Percentiles rank a stretch among this genome's conserved stretches.
Conservation (phyloP, 2,797 vertebrate genomes). For the Microcaecilia unicolor region DNA sequence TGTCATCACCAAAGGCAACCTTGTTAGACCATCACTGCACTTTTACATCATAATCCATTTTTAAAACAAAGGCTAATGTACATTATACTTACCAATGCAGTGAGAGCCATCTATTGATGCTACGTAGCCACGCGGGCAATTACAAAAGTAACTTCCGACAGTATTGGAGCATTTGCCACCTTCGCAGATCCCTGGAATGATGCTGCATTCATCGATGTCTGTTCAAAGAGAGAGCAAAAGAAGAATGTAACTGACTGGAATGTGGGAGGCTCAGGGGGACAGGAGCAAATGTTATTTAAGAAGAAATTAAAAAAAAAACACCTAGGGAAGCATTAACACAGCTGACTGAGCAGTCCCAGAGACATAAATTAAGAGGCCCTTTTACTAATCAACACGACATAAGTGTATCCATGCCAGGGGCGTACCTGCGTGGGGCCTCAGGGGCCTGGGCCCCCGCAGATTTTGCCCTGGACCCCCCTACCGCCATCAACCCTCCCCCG, state of each 20-base stretch:
- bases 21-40: neutral
- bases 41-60: neutral
- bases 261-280: neutral
- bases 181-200: conserved; percentile 45
- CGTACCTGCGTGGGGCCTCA: no score
- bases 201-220: conserved; percentile 61
- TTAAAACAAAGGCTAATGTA: neutral
- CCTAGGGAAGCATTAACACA: no score
- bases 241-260: neutral
- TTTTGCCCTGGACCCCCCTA: no score
- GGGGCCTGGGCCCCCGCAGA: no score
- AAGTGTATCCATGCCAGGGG: no score
- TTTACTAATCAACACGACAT: no score
- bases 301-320: no score
- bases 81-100: conserved; percentile 46
- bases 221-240: conserved; percentile 2
- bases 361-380: neutral
- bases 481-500: no score
- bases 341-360: no score
- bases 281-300: neutral
- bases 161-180: conserved; percentile 54
- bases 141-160: conserved; percentile 53
- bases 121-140: conserved; percentile 46
- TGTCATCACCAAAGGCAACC: no score
- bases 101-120: conserved; percentile 42